These are phyloP conservation scores for Salticus scenicus DNA, from an alignment of 2,888 invertebrate genomes.

Conservation along the genomic window DNA sequence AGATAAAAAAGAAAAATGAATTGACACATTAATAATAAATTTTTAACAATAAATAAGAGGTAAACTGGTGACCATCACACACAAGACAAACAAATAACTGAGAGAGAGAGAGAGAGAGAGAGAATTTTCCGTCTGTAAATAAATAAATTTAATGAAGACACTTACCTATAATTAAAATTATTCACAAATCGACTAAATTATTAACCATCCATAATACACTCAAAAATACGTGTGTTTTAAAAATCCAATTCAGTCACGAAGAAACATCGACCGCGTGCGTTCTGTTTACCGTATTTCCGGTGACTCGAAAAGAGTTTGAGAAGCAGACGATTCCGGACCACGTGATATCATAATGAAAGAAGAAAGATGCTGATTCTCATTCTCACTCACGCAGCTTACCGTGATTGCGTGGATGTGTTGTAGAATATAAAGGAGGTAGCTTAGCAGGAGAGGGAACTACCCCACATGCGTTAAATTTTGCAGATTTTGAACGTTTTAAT, in stretches of 20 bases:
- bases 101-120: too few species aligned
- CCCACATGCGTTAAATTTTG: conserved; percentile 43
- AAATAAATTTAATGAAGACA: too few species aligned
- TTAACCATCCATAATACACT: neutral
- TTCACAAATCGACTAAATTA: too few species aligned
- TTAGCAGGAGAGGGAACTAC: neutral
- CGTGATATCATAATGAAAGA: conserved; percentile 39
- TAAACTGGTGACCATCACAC: too few species aligned
- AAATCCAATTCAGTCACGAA: conserved; percentile 16
- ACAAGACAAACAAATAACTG: too few species aligned
- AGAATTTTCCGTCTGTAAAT: too few species aligned
- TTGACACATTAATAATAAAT: too few species aligned
- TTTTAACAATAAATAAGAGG: too few species aligned
- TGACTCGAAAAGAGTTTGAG: conserved; percentile 38
- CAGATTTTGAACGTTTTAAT: conserved; percentile 30
- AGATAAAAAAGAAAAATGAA: too few species aligned
- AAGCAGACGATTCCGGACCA: conserved; percentile 29
- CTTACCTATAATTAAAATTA: too few species aligned
- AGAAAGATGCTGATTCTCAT: neutral
- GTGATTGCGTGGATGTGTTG: conserved; percentile 18
- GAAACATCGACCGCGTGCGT: conserved; percentile 26
- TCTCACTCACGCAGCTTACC: conserved; percentile 7
- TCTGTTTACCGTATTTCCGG: conserved; percentile 27
- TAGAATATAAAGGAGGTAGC: neutral
- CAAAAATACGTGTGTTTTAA: neutral